These are phyloP conservation scores for Ahaetulla prasina DNA, from an alignment of 2,113 vertebrate genomes.

Conservation along the genomic window DNA sequence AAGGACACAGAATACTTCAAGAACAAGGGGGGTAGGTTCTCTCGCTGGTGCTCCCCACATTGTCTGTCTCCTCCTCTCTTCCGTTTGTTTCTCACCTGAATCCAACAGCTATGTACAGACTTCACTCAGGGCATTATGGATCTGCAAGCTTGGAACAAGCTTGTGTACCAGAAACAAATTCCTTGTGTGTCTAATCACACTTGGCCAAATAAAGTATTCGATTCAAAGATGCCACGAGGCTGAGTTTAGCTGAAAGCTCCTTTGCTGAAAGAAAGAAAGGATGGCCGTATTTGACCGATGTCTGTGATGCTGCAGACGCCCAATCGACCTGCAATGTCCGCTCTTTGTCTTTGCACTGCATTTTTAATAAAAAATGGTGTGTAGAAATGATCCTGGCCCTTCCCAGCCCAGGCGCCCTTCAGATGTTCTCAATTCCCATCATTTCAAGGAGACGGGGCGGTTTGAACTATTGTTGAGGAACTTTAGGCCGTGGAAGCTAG, in stretches of 20 bases:
- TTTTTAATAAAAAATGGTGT: neutral
- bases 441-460: too few species aligned
- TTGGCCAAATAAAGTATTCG: too few species aligned
- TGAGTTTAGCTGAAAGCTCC: neutral
- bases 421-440: neutral
- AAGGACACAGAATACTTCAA: slow-evolving; percentile 96
- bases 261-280: neutral
- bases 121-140: neutral
- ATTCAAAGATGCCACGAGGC: too few species aligned
- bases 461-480: too few species aligned
- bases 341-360: too few species aligned
- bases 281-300: neutral
- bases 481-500: neutral
- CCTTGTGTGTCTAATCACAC: too few species aligned
- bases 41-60: neutral
- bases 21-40: slow-evolving; percentile 89
- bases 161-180: neutral
- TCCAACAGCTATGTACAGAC: too few species aligned
- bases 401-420: neutral
- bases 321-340: rapidly evolving
- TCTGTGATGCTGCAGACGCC: too few species aligned
- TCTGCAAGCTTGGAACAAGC: neutral
- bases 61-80: neutral
- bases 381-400: neutral
- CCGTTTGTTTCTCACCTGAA: neutral